Evolutionary conservation across 2,888 invertebrate species (phyloP).

Genomic region (Yponomeuta cagnagella): DNA sequence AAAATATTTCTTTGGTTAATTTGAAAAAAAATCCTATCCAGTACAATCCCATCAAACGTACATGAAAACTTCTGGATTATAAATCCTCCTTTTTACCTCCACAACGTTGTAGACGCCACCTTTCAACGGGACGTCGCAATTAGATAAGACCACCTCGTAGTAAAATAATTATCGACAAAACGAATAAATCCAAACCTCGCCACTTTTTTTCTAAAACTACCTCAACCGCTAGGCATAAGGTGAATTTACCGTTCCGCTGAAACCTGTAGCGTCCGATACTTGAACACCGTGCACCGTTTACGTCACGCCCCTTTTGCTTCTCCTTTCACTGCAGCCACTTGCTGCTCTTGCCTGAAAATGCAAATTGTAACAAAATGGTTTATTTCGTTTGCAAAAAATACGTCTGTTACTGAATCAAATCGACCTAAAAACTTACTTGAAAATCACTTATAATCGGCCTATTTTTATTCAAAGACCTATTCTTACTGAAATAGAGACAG

Average conservation of each 20-base stretch:
- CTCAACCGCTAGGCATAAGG: slow-evolving; percentile 2
- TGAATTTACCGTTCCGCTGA: background rate
- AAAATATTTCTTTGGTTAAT: too few species aligned
- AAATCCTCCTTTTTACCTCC: background rate
- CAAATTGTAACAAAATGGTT: too few species aligned
- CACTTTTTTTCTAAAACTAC: background rate
- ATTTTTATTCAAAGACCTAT: too few species aligned
- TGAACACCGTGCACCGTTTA: background rate
- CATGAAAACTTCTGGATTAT: background rate
- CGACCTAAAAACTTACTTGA: too few species aligned
- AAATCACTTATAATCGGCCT: too few species aligned
- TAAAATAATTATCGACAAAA: background rate
- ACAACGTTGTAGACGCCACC: background rate
- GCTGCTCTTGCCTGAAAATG: background rate
- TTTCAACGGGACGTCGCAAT: background rate
- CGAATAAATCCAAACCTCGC: slow-evolving; percentile 1
- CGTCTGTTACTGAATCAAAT: too few species aligned
- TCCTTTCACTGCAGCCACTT: background rate
- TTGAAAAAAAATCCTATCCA: too few species aligned
- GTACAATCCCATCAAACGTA: too few species aligned
- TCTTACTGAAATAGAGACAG: too few species aligned
- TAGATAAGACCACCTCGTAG: background rate
- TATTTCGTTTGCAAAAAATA: too few species aligned
- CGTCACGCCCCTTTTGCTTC: background rate
- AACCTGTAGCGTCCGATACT: background rate